Base-by-base conservation (phyloP, 2,113 vertebrate genomes). In the Aptenodytes patagonicus region DNA sequence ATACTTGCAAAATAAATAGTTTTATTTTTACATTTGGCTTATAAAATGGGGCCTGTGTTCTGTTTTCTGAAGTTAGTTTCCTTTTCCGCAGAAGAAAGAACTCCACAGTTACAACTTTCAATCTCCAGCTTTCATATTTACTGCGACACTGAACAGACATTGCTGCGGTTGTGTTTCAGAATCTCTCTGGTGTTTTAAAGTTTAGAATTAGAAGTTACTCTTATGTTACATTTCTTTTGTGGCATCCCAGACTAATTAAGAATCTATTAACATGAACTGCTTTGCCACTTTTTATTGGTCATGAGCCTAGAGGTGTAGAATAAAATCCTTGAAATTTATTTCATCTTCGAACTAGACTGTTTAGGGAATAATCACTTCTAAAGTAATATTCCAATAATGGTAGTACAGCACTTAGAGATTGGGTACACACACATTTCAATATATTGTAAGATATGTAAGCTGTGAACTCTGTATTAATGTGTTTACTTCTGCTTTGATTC, bases 221-320 rank as follows among this genome's bases (percentile, higher is more conserved):
- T 76, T 70, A 71, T 3, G 24, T 89, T 86, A 90, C 81, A 89
- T 86, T 93, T 92, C 86, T 95, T 87, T 87, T 95, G 86, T 82
- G 80, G 80, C 28, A 49, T 90, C 76, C 86, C 94, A 89, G 69
- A 47, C 47, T 92, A 95, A 96, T 97, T 93, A 96, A 81, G 90
- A 96, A 89, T 84, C 36, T 40, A 44, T 91, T 97, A 96, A 64
- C 13, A 29, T 68, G 68, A 95, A 34, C 46, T 78, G 47, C 57
- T 93, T 93, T 93, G 60, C 55, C 26, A n/a, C 44, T 95, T 93
- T 85, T 90, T 92, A 65, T 93, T 96, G 92, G 79, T 84, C 52
- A 17, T 64, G 51, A 55, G 80, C 64, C 32, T 83, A 55, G 76
- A 93, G 68, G 64, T 86, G 24, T 64, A 81, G 64, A 89, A 73